Evolutionary conservation across 2,113 vertebrate genomes (phyloP).

Genomic region (Hippopotamus amphibius): DNA sequence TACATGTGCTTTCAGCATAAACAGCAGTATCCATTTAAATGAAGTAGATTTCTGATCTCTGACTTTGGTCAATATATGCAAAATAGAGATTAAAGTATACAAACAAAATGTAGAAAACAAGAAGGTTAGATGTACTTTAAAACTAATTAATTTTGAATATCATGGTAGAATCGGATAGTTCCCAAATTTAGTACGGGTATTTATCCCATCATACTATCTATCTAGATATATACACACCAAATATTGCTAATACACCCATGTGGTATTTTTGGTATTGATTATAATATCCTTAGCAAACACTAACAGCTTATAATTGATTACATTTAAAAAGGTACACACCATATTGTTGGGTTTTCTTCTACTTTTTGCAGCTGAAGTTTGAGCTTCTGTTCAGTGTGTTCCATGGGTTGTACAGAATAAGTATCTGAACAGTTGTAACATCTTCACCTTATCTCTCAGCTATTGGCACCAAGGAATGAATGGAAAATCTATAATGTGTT

Average conservation of each 20-base stretch:
- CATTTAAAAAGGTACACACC: neutral
- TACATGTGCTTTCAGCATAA: neutral
- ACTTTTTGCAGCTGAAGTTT: neutral
- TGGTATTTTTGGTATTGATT: slow-evolving; percentile 3
- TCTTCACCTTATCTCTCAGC: neutral
- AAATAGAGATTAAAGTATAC: neutral
- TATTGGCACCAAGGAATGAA: slow-evolving; percentile 1
- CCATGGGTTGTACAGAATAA: neutral
- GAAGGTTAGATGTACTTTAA: neutral
- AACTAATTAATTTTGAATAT: neutral
- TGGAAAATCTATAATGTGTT: slow-evolving; percentile 36
- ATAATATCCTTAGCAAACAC: neutral
- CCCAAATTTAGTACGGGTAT: neutral
- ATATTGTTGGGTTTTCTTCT: neutral
- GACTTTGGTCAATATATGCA: neutral
- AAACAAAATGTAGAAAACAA: slow-evolving; percentile 1
- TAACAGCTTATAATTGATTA: neutral
- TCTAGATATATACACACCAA: neutral
- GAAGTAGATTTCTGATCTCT: neutral
- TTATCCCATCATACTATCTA: neutral
- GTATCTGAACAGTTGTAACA: slow-evolving; percentile 25
- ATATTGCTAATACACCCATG: neutral
- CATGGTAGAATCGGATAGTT: neutral
- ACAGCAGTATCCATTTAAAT: neutral
- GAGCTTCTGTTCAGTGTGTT: neutral